These are phyloP conservation scores for Branchipolynoe longqiensis DNA, from an alignment of 2,888 invertebrate species.

Conservation along the genomic window DNA sequence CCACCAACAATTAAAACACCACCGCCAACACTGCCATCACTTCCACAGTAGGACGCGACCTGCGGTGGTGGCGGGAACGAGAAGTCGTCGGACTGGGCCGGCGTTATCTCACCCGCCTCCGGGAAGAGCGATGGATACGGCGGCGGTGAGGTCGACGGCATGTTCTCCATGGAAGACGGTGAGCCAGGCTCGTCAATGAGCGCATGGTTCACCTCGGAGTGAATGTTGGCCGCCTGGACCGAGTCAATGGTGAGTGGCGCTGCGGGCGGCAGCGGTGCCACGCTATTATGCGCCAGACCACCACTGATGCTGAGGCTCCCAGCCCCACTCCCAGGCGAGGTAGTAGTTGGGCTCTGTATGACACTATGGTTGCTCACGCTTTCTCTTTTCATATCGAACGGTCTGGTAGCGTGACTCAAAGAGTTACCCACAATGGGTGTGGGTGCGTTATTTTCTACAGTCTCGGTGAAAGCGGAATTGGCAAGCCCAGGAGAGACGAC, in stretches of 20 bases:
- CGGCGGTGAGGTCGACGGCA: constrained; percentile 27
- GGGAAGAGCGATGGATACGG: constrained; percentile 25
- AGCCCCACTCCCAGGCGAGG: constrained; percentile 18
- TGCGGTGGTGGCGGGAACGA: constrained; percentile 42
- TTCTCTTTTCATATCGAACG: constrained; percentile 18
- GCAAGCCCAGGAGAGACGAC: constrained; percentile 9
- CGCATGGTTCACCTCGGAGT: not conserved
- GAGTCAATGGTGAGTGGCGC: constrained; percentile 15
- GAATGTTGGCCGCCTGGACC: constrained; percentile 11
- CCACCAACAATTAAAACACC: too few relatives aligned
- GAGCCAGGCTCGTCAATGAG: not conserved
- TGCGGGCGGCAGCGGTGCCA: not conserved
- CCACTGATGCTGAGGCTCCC: not conserved
- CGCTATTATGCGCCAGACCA: constrained; percentile 9
- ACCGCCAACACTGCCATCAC: not conserved
- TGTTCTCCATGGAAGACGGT: constrained; percentile 46
- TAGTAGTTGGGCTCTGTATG: constrained; percentile 17
- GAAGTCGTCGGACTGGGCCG: not conserved
- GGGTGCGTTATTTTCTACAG: constrained; percentile 37
- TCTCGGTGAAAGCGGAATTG: constrained; percentile 31
- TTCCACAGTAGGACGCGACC: not conserved
- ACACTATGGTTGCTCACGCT: constrained; percentile 37
- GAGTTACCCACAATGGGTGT: constrained; percentile 35
- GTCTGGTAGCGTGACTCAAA: constrained; percentile 10
- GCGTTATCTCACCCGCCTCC: not conserved